A percentile compares a stretch with the other conserved stretches of the same genome.
These are phyloP conservation scores for Upupa epops DNA, from an alignment of 2,113 vertebrate species.

Conservation along the genomic window DNA sequence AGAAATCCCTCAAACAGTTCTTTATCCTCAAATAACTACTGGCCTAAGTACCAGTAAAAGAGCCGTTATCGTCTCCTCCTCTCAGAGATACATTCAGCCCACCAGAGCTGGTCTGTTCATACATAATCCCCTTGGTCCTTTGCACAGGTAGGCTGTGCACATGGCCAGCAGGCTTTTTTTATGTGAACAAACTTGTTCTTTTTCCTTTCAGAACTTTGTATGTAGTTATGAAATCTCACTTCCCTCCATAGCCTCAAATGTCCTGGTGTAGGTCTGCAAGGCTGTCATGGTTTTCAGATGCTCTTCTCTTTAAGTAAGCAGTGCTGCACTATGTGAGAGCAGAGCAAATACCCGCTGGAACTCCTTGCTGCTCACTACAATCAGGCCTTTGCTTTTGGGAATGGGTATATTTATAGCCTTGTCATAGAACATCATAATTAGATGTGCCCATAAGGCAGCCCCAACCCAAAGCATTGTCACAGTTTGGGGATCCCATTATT, in stretches of 20 bases:
- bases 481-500: neutral
- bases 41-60: neutral
- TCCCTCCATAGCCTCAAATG: neutral
- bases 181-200: neutral
- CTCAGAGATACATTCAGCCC: neutral
- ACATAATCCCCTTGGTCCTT: neutral
- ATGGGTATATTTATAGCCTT: neutral
- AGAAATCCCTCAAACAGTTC: neutral
- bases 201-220: neutral
- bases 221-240: neutral
- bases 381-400: constrained; percentile 12
- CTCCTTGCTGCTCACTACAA: neutral
- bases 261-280: accelerated
- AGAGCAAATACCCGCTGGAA: neutral
- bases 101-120: neutral
- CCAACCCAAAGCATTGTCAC: neutral
- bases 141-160: neutral
- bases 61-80: neutral
- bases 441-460: neutral
- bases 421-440: constrained; percentile 43
- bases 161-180: neutral
- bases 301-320: neutral
- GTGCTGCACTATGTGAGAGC: neutral
- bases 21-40: neutral
- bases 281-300: neutral